A percentile compares a stretch with the other conserved stretches of the same genome.
Evolutionary conservation across 2,888 invertebrate genomes (phyloP).

Genomic region (Parnassius apollo): DNA sequence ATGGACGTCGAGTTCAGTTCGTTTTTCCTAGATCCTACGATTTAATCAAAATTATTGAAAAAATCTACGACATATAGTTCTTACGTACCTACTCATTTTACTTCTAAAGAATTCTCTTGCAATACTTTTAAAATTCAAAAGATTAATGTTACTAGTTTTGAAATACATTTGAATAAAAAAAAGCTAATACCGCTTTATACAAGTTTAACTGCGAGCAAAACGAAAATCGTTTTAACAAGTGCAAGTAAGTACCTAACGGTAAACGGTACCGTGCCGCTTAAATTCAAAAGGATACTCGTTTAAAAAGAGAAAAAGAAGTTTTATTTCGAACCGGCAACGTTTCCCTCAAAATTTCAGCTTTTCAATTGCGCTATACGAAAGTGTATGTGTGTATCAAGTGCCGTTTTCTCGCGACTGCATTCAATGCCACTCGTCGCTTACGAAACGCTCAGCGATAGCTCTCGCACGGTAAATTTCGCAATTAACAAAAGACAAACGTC

Average conservation of each 20-base stretch:
- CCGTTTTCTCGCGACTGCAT: background rate
- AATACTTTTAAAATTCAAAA: no score
- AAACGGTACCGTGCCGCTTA: constrained; percentile 13
- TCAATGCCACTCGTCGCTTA: background rate
- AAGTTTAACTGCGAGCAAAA: constrained; percentile 8
- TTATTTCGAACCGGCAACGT: constrained; percentile 3
- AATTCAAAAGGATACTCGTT: constrained; percentile 10
- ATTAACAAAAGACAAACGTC: constrained; percentile 63
- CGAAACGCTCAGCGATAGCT: constrained; percentile 33
- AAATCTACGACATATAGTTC: no score
- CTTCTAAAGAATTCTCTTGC: no score
- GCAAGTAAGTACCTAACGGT: constrained; percentile 1
- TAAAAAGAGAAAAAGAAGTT: constrained; percentile 1
- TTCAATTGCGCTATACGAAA: background rate
- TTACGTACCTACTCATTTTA: no score
- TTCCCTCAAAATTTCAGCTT: constrained; percentile 6
- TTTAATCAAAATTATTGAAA: no score
- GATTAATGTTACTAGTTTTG: background rate
- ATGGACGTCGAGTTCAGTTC: no score
- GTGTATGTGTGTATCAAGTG: background rate
- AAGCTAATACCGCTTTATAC: constrained; percentile 10
- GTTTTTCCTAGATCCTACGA: no score
- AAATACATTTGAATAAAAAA: constrained; percentile 9
- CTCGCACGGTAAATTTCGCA: constrained; percentile 50
- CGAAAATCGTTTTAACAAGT: constrained; percentile 16